These are phyloP conservation scores for Carapus acus DNA, from an alignment of 2,797 vertebrate species.

Conservation along the genomic window DNA sequence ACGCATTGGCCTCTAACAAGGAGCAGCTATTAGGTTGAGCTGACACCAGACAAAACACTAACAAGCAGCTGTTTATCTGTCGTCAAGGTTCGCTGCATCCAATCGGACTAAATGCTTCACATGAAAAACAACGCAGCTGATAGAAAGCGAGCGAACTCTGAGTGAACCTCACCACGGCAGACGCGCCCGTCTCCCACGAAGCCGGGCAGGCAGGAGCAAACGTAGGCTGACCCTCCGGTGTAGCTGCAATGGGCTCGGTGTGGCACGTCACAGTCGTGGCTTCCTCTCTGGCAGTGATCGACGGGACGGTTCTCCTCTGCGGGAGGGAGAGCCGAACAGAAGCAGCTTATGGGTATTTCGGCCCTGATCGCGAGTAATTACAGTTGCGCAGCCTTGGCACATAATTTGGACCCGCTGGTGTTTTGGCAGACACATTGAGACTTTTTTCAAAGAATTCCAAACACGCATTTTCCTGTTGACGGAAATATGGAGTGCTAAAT, in stretches of 20 bases:
- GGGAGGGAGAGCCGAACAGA: slow-evolving; percentile 9
- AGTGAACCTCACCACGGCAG: slow-evolving; percentile 73
- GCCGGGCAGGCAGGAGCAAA: slow-evolving; percentile 80
- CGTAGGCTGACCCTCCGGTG: slow-evolving; percentile 71
- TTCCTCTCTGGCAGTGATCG: slow-evolving; percentile 78
- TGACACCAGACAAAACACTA: neutral
- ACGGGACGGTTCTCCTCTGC: slow-evolving; percentile 63
- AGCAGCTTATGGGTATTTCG: too few species aligned
- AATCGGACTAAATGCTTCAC: neutral
- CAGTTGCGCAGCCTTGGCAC: too few species aligned
- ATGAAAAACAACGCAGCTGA: neutral
- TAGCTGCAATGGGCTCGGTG: slow-evolving; percentile 80
- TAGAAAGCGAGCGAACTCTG: neutral
- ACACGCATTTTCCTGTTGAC: too few species aligned
- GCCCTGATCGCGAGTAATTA: too few species aligned
- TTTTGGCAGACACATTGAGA: too few species aligned
- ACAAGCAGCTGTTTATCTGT: neutral
- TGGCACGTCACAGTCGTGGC: slow-evolving; percentile 79
- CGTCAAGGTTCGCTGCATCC: neutral
- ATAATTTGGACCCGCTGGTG: too few species aligned
- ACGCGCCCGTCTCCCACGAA: slow-evolving; percentile 78
- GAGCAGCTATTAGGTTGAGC: neutral
- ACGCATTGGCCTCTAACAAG: neutral
- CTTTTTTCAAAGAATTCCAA: too few species aligned
- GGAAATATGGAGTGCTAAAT: too few species aligned